These are phyloP conservation scores for Hemicordylus capensis DNA, from an alignment of 2,113 vertebrate genomes.

Conservation along the genomic window DNA sequence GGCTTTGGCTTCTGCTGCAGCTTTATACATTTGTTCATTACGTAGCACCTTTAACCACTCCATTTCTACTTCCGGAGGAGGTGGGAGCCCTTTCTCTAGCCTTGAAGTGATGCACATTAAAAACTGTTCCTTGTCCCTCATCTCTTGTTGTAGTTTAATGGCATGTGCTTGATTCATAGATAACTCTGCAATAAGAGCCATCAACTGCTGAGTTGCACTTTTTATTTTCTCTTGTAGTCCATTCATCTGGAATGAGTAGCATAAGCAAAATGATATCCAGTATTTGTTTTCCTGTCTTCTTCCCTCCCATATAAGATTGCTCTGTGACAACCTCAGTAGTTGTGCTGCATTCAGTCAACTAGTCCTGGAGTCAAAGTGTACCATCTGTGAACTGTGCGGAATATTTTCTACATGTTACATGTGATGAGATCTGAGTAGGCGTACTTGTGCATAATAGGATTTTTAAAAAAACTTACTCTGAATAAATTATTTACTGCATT, in stretches of 20 bases:
- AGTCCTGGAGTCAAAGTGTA: background rate
- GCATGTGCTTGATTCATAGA: constrained; percentile 85
- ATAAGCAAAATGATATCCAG: background rate
- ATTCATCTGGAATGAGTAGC: constrained; percentile 76
- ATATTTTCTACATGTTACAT: background rate
- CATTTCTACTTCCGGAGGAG: constrained; percentile 79
- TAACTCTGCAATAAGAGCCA: constrained; percentile 86
- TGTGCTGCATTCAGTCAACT: background rate
- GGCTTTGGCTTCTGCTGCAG: constrained; percentile 73
- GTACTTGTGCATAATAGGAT: background rate
- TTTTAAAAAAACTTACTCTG: too few relatives aligned
- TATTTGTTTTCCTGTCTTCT: background rate
- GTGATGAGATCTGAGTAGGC: background rate
- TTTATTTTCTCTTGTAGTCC: constrained; percentile 79
- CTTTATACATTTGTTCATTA: constrained; percentile 74
- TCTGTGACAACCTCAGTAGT: background rate
- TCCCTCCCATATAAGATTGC: background rate
- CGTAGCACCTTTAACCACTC: constrained; percentile 78
- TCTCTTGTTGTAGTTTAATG: constrained; percentile 85
- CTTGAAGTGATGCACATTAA: constrained; percentile 79
- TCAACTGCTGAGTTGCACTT: constrained; percentile 77
- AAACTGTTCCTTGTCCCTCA: constrained; percentile 82
- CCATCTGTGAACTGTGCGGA: background rate
- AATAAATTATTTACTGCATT: background rate
- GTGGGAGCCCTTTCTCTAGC: constrained; percentile 83